Evolutionary conservation across 2,888 invertebrate species (phyloP).

Genomic region (Ligdia adustata): DNA sequence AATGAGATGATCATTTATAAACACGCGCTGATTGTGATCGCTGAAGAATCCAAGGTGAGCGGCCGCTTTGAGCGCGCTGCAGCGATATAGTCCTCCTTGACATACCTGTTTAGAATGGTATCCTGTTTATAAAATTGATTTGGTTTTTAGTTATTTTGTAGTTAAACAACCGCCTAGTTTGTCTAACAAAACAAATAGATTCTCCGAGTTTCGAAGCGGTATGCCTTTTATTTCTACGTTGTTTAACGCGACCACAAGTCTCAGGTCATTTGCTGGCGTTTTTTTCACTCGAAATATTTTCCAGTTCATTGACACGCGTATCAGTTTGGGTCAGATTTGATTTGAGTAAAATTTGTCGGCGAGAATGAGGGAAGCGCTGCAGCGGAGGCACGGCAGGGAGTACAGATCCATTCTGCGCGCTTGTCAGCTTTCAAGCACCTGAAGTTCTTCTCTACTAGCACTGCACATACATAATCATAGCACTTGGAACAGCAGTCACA

Average conservation of each 20-base stretch:
- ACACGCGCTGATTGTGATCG: background rate
- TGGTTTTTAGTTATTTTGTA: background rate
- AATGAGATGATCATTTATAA: background rate
- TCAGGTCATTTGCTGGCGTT: no score
- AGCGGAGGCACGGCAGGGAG: no score
- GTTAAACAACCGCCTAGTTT: background rate
- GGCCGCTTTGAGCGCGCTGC: background rate
- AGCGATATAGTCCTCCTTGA: background rate
- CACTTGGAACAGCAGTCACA: no score
- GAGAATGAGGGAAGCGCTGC: no score
- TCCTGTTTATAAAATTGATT: background rate
- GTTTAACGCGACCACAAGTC: slow-evolving; percentile 3
- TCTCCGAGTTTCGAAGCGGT: background rate
- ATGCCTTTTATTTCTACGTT: background rate
- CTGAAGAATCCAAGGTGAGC: background rate
- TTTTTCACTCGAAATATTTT: no score
- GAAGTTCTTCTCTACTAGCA: no score
- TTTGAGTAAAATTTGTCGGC: no score
- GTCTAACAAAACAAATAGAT: background rate
- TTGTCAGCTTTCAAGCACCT: no score
- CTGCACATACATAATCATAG: no score
- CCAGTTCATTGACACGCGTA: no score
- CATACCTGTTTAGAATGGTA: background rate
- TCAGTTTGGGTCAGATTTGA: no score
- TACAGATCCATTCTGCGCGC: no score